Conservation (phyloP, 1,140 invertebrate species). For the Caenorhabditis latens region DNA sequence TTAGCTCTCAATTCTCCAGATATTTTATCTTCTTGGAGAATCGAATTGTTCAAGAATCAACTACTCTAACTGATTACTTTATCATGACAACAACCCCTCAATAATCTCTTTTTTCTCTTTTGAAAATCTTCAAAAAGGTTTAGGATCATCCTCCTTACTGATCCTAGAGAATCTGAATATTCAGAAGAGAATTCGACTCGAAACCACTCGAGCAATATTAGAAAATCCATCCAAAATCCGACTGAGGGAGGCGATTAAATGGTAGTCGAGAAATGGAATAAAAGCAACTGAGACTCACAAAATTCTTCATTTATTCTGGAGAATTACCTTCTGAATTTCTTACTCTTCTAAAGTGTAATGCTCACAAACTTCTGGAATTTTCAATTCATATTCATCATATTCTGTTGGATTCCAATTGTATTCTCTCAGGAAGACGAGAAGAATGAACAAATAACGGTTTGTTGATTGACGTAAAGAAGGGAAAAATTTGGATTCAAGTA, state of each 20-base stretch:
- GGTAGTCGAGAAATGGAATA: not conserved
- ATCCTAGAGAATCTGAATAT: not conserved
- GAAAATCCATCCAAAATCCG: not conserved
- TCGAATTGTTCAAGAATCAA: not conserved
- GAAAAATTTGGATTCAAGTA: too few relatives aligned
- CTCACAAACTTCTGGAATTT: conserved; percentile 34
- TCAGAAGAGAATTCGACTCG: not conserved
- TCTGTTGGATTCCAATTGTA: conserved; percentile 28
- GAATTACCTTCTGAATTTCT: not conserved
- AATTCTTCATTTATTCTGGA: not conserved
- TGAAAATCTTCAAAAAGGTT: not conserved
- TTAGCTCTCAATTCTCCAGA: too few relatives aligned
- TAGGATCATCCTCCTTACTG: not conserved
- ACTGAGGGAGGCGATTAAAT: conserved; percentile 15
- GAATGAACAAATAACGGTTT: not conserved
- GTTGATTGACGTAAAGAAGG: conserved; percentile 1
- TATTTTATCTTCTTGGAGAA: too few relatives aligned
- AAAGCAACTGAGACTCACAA: not conserved
- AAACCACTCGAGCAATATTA: conserved; percentile 1
- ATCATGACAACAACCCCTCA: not conserved
- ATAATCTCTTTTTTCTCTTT: not conserved
- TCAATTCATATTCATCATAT: conserved; percentile 42
- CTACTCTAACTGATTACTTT: conserved; percentile 20
- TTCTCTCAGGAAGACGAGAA: not conserved
- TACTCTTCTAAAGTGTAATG: not conserved